Conservation (phyloP, 2,797 vertebrate species). For the Prionace glauca region DNA sequence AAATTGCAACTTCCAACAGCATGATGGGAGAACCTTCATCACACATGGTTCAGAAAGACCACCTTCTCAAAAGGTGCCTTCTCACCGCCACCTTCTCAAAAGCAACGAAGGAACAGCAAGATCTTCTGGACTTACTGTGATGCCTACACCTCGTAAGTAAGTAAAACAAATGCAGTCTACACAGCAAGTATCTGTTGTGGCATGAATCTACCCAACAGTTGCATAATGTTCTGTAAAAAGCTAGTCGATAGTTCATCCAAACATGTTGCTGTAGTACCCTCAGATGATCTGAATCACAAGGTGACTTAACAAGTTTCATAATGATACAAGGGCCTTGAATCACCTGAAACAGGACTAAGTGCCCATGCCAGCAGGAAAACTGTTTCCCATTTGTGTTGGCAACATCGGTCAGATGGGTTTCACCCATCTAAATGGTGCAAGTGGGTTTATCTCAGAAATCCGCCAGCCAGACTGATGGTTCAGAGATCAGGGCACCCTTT, state of each 20-base stretch:
- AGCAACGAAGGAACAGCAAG: not conserved
- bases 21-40: not conserved
- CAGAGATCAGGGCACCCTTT: no score
- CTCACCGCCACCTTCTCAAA: not conserved
- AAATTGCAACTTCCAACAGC: not conserved
- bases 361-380: no score
- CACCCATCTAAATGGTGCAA: no score
- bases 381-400: no score
- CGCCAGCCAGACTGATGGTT: no score
- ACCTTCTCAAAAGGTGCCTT: not conserved
- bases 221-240: not conserved
- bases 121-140: not conserved
- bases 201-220: not conserved
- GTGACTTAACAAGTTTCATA: not conserved
- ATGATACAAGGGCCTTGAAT: not conserved
- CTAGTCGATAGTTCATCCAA: not conserved
- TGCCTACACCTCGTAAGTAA: not conserved
- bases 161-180: not conserved
- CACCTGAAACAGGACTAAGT: no score
- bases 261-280: not conserved
- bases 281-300: not conserved
- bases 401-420: no score
- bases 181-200: not conserved
- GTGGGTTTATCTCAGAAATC: no score
- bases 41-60: not conserved